Base-by-base conservation (phyloP, 2,113 vertebrate genomes). In the Amazona guildingii region DNA sequence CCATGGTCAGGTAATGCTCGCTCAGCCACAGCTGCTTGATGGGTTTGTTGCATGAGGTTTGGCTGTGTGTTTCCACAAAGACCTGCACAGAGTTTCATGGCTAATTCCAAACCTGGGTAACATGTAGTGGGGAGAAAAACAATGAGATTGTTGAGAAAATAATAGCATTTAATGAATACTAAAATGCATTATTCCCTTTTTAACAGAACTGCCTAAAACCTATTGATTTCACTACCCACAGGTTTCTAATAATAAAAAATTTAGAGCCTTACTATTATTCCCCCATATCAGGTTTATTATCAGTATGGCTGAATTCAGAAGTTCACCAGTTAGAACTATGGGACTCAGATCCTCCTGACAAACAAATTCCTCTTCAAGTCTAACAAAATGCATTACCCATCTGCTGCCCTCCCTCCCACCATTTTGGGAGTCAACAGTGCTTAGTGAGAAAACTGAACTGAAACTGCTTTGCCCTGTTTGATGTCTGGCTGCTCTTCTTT, bases 1-100 rank as follows among this genome's bases (percentile, higher is more conserved):
- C 43, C 0, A 0, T 11, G 68, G 19, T 21, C 87, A 76, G 51
- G 37, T 16, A 54, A 28, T 0, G 0, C 43, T 80, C 0, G 0
- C 37, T 63, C 83, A 61, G 31, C 23, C 73, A 4, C 4, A 1
- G 27, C 7, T 24, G 5, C 9, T 57, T 17, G 1, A 0, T 7
- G 28, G 35, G 4, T 61, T 51, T 86, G 55, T n/a, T 48, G 46
- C 3, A 1, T 14, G n/a, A 29, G 27, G 2, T 23, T 57, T 27
- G 25, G 43, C n/a, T 21, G n/a, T 17, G 25, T 14, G 69, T 69
- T 62, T 59, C 68, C 68, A 11, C 37, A 44, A 46, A 88, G 43
- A 35, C 23, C 74, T 48, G 64, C 20, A 11, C 13, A 2, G 63
- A 17, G 23, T 49, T 88, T 88, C 41, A 49, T 59, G 72, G 37